These are phyloP conservation scores for Melanostigma gelatinosum DNA, from an alignment of 2,113 vertebrate species.

Conservation along the genomic window DNA sequence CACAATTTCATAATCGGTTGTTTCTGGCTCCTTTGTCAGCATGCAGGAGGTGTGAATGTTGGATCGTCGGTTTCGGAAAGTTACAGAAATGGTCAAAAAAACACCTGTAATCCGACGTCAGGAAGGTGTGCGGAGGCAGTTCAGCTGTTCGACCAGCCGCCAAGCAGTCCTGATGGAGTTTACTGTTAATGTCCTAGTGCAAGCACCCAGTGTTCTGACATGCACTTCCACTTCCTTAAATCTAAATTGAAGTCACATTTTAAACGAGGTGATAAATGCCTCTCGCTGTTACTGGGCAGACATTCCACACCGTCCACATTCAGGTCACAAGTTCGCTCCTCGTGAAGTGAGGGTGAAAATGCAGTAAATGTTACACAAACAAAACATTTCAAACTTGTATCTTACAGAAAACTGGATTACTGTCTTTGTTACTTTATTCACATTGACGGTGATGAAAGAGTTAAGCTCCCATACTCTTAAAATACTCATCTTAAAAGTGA, in stretches of 20 bases:
- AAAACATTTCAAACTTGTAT: neutral
- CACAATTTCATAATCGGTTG: too few species aligned
- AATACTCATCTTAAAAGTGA: constrained; percentile 6
- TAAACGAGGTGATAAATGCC: constrained; percentile 30
- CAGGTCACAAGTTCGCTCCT: neutral
- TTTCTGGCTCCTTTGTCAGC: neutral
- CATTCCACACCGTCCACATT: constrained; percentile 9
- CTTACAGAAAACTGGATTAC: too few species aligned
- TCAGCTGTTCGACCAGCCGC: neutral
- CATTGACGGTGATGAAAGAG: neutral
- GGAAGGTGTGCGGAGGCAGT: neutral
- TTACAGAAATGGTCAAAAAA: neutral
- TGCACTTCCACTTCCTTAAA: neutral
- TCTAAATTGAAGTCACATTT: constrained; percentile 22
- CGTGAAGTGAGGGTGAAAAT: constrained; percentile 37
- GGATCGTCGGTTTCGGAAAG: neutral
- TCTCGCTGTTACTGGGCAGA: constrained; percentile 15
- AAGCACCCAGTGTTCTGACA: constrained; percentile 2
- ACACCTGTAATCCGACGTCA: neutral
- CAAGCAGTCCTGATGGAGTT: neutral
- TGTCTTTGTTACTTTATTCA: too few species aligned
- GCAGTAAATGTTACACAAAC: constrained; percentile 11
- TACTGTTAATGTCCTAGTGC: neutral
- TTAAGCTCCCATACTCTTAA: too few species aligned
- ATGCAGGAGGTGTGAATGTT: neutral